These are phyloP conservation scores for Saccopteryx leptura DNA, from an alignment of 2,113 vertebrate genomes.

Conservation along the genomic window DNA sequence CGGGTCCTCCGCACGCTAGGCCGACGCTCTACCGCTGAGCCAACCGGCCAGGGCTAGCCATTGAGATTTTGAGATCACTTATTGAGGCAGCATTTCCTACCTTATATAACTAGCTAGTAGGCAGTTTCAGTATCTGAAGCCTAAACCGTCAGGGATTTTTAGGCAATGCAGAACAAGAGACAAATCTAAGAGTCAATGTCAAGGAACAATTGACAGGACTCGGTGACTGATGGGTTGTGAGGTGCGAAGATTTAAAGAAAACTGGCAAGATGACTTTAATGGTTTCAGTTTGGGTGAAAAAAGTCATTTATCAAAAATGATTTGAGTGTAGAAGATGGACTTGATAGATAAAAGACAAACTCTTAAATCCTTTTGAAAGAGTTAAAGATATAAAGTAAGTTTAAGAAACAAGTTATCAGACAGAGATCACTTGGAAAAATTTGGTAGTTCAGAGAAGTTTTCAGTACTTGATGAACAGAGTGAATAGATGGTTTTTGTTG, in stretches of 20 bases:
- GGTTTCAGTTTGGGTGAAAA: not conserved
- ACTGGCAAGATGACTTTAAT: not conserved
- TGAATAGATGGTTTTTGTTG: not conserved
- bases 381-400: not conserved
- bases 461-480: not conserved
- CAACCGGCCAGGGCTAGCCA: too few species aligned
- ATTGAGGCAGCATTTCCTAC: not conserved
- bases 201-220: not conserved
- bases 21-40: too few species aligned
- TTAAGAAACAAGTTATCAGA: not conserved
- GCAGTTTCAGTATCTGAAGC: not conserved
- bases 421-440: not conserved
- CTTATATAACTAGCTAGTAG: not conserved
- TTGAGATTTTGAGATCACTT: not conserved
- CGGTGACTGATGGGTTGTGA: not conserved
- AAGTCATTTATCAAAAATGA: not conserved
- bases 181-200: conserved; percentile 26
- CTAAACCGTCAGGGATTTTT: not conserved
- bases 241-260: conserved; percentile 18
- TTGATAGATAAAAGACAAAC: not conserved
- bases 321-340: not conserved
- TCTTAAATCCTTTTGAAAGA: not conserved
- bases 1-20: too few species aligned
- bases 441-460: conserved; percentile 1
- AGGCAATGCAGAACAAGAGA: not conserved